Base-by-base conservation (phyloP, 2,888 invertebrate species). In the Sphinx pinastri region DNA sequence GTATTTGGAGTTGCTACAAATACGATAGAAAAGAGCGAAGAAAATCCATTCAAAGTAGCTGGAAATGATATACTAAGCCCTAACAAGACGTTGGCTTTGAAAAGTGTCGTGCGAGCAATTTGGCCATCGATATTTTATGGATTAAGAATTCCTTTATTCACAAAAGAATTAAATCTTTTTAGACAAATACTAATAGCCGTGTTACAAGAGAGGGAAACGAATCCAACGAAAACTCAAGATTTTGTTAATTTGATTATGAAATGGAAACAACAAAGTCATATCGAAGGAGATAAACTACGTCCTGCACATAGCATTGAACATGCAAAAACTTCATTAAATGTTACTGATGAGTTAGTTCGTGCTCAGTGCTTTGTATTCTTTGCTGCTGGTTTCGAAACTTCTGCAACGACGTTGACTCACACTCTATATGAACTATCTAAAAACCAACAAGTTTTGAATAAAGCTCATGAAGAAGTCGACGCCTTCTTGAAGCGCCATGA, bases 361-460 rank as follows among this genome's bases (percentile, higher is more conserved):
- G 92, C 94, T 0, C 95, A 95, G 68, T 89, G 93, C 0, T 88
- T 94, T 45, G 76, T 94, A 0, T 94, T 95, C 45, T 86, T 84
- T 52, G 77, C 75, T 6, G 84, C 82, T 47, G 86, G 86, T 0
- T 85, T 75, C 67, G 84, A 86, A 69, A 84, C 86, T 0, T 81
- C 85, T 3, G 73, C 84, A 0, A 77, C 74, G 0, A 80, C 82
- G 0, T 68, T 80, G n/a, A 77, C 76, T 55, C 79, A 75, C 52
- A 74, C 80, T 0, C 70, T 86, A 10, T 84, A 77, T 59, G 82
- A 84, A 68, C 68, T 86, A 10, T 79, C 84, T 1, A 83, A 83
- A 73, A 72, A 80, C 54, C 72, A 74, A 31, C 70, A 77, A 3
- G 72, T 69, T 5, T 79, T 82, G 67, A 68, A 71, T 0, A 72